phyloP scores from a whole-genome alignment of 2,888 invertebrate genomes.

The Noctua janthina region DNA sequence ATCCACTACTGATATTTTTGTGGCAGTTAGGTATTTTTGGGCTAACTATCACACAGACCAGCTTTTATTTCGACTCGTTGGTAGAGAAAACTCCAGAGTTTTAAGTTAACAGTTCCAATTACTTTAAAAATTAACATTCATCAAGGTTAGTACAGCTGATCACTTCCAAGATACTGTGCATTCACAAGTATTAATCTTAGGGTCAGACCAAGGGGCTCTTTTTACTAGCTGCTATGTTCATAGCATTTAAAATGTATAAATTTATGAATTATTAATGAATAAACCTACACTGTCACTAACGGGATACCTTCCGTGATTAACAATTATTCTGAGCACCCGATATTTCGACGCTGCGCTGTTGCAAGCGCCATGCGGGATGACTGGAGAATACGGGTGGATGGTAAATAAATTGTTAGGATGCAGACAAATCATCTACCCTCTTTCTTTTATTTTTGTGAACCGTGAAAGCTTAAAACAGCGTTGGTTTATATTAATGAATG shows the following conservation, averaged over 20 bases:
- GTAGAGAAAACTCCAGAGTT: neutral
- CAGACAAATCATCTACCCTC: no score
- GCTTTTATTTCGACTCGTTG: neutral
- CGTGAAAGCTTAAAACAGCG: no score
- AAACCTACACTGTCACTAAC: no score
- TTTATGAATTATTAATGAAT: neutral
- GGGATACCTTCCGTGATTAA: no score
- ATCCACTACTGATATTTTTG: neutral
- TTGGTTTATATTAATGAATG: neutral
- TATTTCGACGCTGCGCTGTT: no score
- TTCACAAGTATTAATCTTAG: neutral
- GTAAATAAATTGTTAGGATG: no score
- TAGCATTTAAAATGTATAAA: neutral
- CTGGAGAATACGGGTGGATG: no score
- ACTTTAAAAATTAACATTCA: neutral
- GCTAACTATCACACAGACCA: neutral
- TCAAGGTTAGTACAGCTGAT: neutral
- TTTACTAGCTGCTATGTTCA: neutral
- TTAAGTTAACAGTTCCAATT: neutral
- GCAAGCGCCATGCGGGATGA: no score
- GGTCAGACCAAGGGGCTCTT: neutral
- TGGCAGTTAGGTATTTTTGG: neutral
- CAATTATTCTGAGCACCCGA: no score
- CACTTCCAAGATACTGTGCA: neutral
- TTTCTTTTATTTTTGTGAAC: no score